These are phyloP conservation scores for Vimba vimba DNA, from an alignment of 2,113 vertebrate species.

Conservation along the genomic window DNA sequence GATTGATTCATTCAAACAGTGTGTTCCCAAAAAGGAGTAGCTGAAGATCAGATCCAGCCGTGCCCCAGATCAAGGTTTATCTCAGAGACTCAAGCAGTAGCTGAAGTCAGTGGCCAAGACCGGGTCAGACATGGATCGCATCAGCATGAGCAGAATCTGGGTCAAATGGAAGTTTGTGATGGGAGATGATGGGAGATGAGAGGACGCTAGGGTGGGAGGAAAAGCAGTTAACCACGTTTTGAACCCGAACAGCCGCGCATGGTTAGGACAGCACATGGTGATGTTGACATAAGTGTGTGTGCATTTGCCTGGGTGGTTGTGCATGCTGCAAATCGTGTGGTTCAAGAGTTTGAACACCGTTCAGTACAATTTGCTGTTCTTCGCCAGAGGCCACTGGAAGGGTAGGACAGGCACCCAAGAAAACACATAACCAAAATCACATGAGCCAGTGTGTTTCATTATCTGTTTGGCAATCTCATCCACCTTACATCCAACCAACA, in stretches of 20 bases:
- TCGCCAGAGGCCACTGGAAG: conserved; percentile 23
- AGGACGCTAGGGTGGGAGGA: neutral
- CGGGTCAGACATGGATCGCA: conserved; percentile 2
- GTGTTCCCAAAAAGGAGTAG: neutral
- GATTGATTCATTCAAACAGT: conserved; percentile 23
- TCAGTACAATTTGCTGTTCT: neutral
- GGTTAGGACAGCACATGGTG: conserved; percentile 14
- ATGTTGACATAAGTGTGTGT: neutral
- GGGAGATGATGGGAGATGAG: neutral
- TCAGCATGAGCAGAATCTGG: conserved; percentile 22
- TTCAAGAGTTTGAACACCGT: neutral
- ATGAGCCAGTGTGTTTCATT: conserved; percentile 45
- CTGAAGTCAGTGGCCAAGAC: conserved; percentile 1
- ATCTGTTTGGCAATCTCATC: conserved; percentile 18
- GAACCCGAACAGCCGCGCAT: neutral
- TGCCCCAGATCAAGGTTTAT: conserved; percentile 5
- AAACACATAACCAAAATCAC: conserved; percentile 43
- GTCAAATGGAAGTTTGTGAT: conserved; percentile 15
- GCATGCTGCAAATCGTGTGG: neutral
- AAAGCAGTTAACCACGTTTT: neutral
- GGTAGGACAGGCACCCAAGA: conserved; percentile 44
- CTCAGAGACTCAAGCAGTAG: conserved; percentile 28
- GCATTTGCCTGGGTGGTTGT: neutral
- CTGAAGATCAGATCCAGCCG: neutral
- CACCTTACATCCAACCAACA: conserved; percentile 7